Evolutionary conservation across 2,797 vertebrate species (phyloP).

Genomic region (Agapornis canus): DNA sequence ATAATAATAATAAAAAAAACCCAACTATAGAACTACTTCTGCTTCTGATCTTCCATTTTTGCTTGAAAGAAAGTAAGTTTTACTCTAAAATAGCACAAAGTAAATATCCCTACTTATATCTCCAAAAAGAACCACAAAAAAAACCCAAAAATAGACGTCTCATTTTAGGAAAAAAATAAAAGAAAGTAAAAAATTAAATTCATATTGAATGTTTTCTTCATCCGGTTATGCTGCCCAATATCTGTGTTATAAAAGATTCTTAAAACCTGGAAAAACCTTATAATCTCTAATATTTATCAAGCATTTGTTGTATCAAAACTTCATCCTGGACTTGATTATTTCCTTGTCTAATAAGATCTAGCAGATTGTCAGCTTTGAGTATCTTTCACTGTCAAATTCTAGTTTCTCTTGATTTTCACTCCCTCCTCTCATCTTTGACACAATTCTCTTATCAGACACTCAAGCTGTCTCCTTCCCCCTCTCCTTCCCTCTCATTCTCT

Average conservation of each 20-base stretch:
- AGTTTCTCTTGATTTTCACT: background rate
- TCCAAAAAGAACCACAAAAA: background rate
- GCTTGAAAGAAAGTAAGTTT: background rate
- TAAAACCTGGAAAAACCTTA: background rate
- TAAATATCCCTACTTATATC: background rate
- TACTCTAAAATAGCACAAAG: background rate
- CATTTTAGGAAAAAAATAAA: background rate
- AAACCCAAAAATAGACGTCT: background rate
- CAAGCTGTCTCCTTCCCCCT: background rate
- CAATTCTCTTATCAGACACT: constrained; percentile 28
- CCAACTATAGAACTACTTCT: background rate
- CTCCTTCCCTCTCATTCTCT: background rate
- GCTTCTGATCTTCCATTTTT: background rate
- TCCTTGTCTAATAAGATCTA: background rate
- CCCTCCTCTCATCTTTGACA: background rate
- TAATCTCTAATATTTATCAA: background rate
- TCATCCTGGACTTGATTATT: background rate
- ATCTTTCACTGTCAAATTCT: background rate
- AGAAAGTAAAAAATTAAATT: background rate
- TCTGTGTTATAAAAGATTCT: background rate
- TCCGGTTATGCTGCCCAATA: rapidly evolving
- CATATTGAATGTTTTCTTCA: background rate
- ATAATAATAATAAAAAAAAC: background rate
- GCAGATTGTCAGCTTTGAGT: background rate
- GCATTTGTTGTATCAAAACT: background rate